Evolutionary conservation across 2,113 vertebrate species (phyloP).

Genomic region (Podocnemis expansa): DNA sequence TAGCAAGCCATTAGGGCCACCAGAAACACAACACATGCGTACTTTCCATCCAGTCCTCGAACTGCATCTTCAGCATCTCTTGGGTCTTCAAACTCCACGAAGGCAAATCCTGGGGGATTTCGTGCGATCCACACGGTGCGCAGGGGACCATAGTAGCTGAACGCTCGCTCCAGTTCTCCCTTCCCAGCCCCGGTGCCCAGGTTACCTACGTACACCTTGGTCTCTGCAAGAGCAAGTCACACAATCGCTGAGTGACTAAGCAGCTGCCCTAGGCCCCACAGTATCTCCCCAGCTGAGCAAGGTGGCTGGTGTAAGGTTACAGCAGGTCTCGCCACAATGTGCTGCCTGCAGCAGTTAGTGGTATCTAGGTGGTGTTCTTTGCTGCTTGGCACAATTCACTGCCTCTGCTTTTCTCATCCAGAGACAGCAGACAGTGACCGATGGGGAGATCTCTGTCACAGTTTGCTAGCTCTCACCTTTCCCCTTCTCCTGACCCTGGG

Average conservation of each 20-base stretch:
- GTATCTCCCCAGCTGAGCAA: not conserved
- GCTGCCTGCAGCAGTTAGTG: not conserved
- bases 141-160: slow-evolving; percentile 89
- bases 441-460: not conserved
- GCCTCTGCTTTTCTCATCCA: not conserved
- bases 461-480: not conserved
- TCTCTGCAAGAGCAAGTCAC: slow-evolving; percentile 74
- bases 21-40: slow-evolving; percentile 39
- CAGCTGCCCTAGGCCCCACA: not conserved
- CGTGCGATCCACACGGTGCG: slow-evolving; percentile 91
- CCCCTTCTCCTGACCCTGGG: not conserved
- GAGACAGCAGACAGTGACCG: not conserved
- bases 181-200: slow-evolving; percentile 89
- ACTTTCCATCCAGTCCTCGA: slow-evolving; percentile 87
- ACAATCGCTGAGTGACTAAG: not conserved
- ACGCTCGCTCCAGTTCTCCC: slow-evolving; percentile 89
- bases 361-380: not conserved
- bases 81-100: slow-evolving; percentile 87
- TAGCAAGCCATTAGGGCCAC: not conserved
- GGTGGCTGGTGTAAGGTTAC: not conserved
- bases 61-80: slow-evolving; percentile 87
- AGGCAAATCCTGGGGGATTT: slow-evolving; percentile 91
- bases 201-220: slow-evolving; percentile 91
- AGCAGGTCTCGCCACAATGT: not conserved
- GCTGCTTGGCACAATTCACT: not conserved